Conservation (phyloP, 2,888 invertebrate genomes). For the Cheilosia vernalis region DNA sequence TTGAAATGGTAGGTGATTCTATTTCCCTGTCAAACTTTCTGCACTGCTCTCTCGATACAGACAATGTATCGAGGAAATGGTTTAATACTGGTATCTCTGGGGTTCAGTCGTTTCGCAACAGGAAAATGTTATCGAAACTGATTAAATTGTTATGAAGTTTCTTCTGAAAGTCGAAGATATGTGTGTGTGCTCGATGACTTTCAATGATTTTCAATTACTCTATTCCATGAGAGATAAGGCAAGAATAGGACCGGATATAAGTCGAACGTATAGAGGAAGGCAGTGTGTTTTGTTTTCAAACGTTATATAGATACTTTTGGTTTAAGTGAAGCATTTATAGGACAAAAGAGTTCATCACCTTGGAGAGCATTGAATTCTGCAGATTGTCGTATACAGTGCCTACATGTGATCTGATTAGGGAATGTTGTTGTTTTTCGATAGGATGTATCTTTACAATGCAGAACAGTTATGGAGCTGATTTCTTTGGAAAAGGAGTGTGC, state of each 20-base stretch:
- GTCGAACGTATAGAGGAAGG: background rate
- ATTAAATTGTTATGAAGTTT: conserved; percentile 57
- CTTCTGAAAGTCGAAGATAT: conserved; percentile 2
- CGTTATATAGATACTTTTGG: background rate
- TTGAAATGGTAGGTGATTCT: conserved; percentile 25
- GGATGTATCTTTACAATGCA: no score
- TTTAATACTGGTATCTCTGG: conserved; percentile 25
- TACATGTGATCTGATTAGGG: conserved; percentile 34
- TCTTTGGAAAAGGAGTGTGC: no score
- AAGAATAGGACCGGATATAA: conserved; percentile 15
- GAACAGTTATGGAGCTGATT: no score
- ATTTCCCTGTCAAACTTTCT: conserved; percentile 14
- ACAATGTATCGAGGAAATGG: conserved; percentile 14
- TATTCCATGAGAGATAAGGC: conserved; percentile 8
- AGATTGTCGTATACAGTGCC: conserved; percentile 12
- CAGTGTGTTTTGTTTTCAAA: background rate
- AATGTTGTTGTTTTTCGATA: conserved; percentile 10
- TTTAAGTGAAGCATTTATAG: conserved; percentile 40
- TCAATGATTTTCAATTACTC: conserved; percentile 59
- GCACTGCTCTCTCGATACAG: background rate
- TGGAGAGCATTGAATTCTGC: conserved; percentile 28
- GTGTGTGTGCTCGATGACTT: conserved; percentile 48
- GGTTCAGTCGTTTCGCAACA: conserved; percentile 40
- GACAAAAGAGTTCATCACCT: conserved; percentile 61
- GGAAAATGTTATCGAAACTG: conserved; percentile 55